Percentiles rank a stretch among this genome's conserved stretches.
Conservation (phyloP, 1,140 invertebrate species). For the Aricia agestis region DNA sequence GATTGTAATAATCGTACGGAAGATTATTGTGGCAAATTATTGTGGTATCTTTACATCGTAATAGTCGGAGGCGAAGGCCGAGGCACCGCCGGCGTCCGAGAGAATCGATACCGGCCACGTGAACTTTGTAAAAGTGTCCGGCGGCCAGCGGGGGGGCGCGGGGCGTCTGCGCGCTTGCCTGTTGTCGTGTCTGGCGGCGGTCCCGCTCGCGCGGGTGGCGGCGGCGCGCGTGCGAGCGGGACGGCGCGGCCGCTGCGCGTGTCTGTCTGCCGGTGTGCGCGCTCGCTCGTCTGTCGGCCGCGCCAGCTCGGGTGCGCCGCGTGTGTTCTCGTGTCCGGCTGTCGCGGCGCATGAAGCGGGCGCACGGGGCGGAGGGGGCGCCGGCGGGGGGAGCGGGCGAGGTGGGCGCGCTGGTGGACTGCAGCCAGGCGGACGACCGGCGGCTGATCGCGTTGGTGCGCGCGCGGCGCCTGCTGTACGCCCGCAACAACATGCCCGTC, state of each 20-base stretch:
- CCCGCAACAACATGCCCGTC: conserved; percentile 64
- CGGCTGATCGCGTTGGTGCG: conserved; percentile 56
- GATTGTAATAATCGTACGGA: too few relatives aligned
- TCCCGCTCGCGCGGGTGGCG: conserved; percentile 30
- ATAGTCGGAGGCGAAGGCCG: neutral
- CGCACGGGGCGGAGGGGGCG: conserved; percentile 33
- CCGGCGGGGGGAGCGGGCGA: conserved; percentile 18
- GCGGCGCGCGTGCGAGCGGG: conserved; percentile 43
- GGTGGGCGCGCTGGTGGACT: conserved; percentile 55
- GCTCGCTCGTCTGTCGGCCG: conserved; percentile 51
- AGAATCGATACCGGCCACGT: conserved; percentile 48
- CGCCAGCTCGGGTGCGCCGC: conserved; percentile 36
- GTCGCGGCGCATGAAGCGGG: conserved; percentile 34
- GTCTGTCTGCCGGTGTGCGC: conserved; percentile 56
- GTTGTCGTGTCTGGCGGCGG: conserved; percentile 42
- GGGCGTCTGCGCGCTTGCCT: conserved; percentile 66
- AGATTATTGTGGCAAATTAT: too few relatives aligned
- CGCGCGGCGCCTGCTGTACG: conserved; percentile 54
- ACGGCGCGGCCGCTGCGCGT: conserved; percentile 48
- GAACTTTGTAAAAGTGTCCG: neutral
- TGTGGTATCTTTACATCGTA: too few relatives aligned
- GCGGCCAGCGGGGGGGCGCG: conserved; percentile 20
- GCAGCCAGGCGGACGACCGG: conserved; percentile 61
- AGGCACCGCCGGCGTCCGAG: neutral
- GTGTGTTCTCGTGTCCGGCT: neutral